phyloP scores from a whole-genome alignment of 2,113 vertebrate species.

The Pampusana beccarii region DNA sequence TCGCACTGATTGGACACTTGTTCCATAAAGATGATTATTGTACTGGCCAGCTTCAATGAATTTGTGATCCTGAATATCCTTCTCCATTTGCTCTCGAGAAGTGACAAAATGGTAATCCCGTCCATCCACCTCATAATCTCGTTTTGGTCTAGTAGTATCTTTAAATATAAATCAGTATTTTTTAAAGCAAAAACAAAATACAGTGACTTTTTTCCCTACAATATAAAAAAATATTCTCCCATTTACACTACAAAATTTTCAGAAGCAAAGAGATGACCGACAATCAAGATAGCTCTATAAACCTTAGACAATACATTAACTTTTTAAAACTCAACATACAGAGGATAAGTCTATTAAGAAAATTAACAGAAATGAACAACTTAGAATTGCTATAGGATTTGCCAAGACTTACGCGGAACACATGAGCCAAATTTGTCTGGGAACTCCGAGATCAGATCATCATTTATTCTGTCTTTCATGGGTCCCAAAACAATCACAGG shows the following conservation, averaged over 20 bases:
- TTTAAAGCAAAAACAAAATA: not conserved
- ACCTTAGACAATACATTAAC: not conserved
- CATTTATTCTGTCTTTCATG: conserved; percentile 98
- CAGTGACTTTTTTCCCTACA: not conserved
- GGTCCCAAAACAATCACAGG: conserved; percentile 97
- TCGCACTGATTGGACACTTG: conserved; percentile 95
- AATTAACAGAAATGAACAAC: not conserved
- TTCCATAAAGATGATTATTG: conserved; percentile 97
- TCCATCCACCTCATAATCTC: conserved; percentile 96
- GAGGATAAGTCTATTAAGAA: not conserved
- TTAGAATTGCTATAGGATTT: not conserved
- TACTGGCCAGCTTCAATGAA: conserved; percentile 99
- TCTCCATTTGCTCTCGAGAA: conserved; percentile 98
- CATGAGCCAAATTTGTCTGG: conserved; percentile 98
- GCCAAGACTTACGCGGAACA: conserved; percentile 90
- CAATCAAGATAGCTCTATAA: not conserved
- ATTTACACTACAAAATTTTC: not conserved
- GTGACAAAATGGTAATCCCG: conserved; percentile 96
- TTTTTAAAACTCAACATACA: not conserved
- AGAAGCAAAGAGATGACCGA: not conserved
- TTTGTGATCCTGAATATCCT: conserved; percentile 96
- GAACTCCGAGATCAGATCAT: conserved; percentile 98
- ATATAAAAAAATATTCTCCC: not conserved
- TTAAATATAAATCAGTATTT: conserved; percentile 52
- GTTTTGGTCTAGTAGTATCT: conserved; percentile 97